Base-by-base conservation (phyloP, 2,888 invertebrate species). In the Caenorhabditis afra region DNA sequence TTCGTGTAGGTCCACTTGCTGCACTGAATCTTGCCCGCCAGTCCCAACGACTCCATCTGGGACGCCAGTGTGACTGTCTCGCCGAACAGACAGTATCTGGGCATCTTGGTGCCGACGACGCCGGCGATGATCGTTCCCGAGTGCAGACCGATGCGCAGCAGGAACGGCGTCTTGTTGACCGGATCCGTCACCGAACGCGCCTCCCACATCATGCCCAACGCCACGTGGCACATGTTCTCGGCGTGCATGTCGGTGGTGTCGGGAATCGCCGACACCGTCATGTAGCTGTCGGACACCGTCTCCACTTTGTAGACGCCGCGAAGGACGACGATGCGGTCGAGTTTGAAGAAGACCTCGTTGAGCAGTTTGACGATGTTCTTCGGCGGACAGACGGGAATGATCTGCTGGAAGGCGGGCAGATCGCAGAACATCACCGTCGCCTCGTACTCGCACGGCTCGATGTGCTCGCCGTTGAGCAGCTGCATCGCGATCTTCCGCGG, bases 391-490 rank as follows among this genome's bases (percentile, higher is more conserved):
- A 86, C 78, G 3, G 90, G 88, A 0, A 91, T 89, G 45, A 91
- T 91, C 65, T 84, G 85, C 53, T 90, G 90, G 79, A 91, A 91
- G 18, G 86, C 88, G 22, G 91, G 91, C 11, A 91, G 89, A 78
- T 91, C 91, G 50, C 90, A 88, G 83, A 91, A 91, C 83, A 91
- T 87, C 20, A 90, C 89, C 1, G 90, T 90, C 3, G 89, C 90
- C 12, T 87, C 85, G 80, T 87, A 83, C 44, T 78, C 78, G 81
- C 89, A 67, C 1, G 89, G 86, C 59, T 90, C 88, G 3, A 91
- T 90, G n/a, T 81, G 85, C 59, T 87, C 85, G 14, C 91, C 91
- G 16, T 84, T 83, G 23, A 88, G 75, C 5, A 91, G 82, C 62
- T 88, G 87, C 39, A 85, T 70, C 11, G 91, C 90, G 10, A 91